phyloP scores from a whole-genome alignment of 2,113 vertebrate species.

The Rhizomys pruinosus region DNA sequence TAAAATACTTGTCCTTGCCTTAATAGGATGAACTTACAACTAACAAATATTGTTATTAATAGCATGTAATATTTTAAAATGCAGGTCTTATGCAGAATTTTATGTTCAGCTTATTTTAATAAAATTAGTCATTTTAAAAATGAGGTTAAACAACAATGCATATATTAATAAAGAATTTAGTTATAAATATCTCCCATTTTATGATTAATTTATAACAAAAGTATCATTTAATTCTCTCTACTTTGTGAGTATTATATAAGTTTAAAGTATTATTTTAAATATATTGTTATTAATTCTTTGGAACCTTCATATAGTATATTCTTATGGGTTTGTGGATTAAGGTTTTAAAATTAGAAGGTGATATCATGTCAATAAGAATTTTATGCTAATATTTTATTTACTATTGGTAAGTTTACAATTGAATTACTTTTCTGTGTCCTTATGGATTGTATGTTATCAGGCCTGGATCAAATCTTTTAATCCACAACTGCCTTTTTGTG shows the following conservation, averaged over 20 bases:
- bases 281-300: no score
- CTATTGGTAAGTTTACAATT: not conserved
- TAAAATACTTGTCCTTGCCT: not conserved
- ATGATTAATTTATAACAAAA: not conserved
- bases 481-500: not conserved
- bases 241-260: not conserved
- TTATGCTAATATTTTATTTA: not conserved
- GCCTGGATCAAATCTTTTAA: not conserved
- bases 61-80: not conserved
- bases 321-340: not conserved
- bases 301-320: not conserved
- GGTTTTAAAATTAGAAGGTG: not conserved
- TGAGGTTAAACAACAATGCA: not conserved
- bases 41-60: not conserved
- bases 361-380: not conserved
- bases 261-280: not conserved
- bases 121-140: not conserved
- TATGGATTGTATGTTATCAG: not conserved
- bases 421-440: not conserved
- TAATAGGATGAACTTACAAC: not conserved
- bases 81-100: not conserved
- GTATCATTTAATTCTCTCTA: not conserved
- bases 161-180: not conserved
- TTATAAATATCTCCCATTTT: not conserved
- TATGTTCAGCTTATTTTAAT: not conserved